phyloP scores from a whole-genome alignment of 2,113 vertebrate genomes.

The Heterotilapia buettikoferi region DNA sequence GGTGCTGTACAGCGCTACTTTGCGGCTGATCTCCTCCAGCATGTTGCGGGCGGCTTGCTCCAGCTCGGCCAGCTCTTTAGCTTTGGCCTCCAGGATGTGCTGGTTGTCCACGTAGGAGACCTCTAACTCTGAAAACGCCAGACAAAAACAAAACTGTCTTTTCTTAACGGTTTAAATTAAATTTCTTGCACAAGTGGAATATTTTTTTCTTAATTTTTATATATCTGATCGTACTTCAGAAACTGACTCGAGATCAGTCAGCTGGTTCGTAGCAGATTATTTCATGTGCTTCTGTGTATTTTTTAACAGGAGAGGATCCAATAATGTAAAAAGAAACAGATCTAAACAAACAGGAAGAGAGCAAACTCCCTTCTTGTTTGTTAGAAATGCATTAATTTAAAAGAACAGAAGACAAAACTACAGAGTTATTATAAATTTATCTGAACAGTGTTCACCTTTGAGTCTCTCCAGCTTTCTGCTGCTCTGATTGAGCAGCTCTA shows the following conservation, averaged over 20 bases:
- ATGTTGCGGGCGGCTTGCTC: conserved; percentile 78
- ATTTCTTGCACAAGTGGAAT: not conserved
- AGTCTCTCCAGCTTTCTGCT: conserved; percentile 82
- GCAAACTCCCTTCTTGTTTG: not conserved
- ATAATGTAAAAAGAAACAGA: not conserved
- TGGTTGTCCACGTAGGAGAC: conserved; percentile 84
- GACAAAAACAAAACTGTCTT: not conserved
- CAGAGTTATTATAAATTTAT: not conserved
- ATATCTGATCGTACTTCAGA: not conserved
- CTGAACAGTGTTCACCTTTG: conserved; percentile 68
- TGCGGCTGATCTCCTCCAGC: conserved; percentile 85
- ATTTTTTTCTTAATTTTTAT: not conserved
- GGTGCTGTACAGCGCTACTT: conserved; percentile 88
- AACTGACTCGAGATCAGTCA: not conserved
- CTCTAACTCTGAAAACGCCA: conserved; percentile 79
- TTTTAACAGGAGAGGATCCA: not conserved
- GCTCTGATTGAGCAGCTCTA: conserved; percentile 81
- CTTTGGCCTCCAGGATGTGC: conserved; percentile 81
- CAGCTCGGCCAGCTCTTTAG: conserved; percentile 76
- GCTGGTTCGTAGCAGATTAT: not conserved
- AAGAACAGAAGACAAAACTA: not conserved
- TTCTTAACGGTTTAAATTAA: not conserved
- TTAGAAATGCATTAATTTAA: not conserved
- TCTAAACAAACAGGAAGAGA: not conserved
- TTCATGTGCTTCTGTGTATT: not conserved